Evolutionary conservation across 2,888 invertebrate species (phyloP).

Genomic region (Reticulitermes lucifugus): DNA sequence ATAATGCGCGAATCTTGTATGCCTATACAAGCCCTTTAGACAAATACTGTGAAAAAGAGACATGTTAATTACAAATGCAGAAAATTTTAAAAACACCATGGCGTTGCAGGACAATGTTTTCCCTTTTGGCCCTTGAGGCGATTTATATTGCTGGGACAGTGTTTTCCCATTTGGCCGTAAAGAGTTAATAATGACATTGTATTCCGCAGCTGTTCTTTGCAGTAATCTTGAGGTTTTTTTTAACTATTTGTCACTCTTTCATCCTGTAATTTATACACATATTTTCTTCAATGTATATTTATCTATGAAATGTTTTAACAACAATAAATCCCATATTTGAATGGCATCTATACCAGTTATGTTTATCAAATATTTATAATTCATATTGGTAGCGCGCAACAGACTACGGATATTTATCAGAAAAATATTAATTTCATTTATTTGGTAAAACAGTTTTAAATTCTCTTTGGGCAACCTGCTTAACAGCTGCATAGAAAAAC

Average conservation of each 20-base stretch:
- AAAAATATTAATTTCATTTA: conserved; percentile 38
- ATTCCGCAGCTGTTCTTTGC: neutral
- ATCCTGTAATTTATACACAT: neutral
- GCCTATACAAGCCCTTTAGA: too few relatives aligned
- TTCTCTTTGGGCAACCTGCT: conserved; percentile 32
- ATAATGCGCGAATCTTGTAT: too few relatives aligned
- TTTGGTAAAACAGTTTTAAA: conserved; percentile 41
- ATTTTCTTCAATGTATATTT: conserved; percentile 3
- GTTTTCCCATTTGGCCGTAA: too few relatives aligned
- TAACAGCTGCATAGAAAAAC: conserved; percentile 30
- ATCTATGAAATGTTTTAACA: conserved; percentile 10
- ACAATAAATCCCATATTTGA: conserved; percentile 25
- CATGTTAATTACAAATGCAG: too few relatives aligned
- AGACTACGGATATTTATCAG: conserved; percentile 23
- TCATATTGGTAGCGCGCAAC: conserved; percentile 19
- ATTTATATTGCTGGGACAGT: too few relatives aligned
- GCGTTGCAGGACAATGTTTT: too few relatives aligned
- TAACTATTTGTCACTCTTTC: neutral
- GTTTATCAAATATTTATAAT: conserved; percentile 34
- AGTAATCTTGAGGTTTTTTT: neutral
- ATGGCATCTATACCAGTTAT: conserved; percentile 17
- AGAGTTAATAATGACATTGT: neutral
- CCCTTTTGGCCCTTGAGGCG: too few relatives aligned
- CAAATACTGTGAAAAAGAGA: too few relatives aligned
- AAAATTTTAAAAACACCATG: too few relatives aligned